phyloP scores from a whole-genome alignment of 2,797 vertebrate genomes.

The Sternotherus odoratus region DNA sequence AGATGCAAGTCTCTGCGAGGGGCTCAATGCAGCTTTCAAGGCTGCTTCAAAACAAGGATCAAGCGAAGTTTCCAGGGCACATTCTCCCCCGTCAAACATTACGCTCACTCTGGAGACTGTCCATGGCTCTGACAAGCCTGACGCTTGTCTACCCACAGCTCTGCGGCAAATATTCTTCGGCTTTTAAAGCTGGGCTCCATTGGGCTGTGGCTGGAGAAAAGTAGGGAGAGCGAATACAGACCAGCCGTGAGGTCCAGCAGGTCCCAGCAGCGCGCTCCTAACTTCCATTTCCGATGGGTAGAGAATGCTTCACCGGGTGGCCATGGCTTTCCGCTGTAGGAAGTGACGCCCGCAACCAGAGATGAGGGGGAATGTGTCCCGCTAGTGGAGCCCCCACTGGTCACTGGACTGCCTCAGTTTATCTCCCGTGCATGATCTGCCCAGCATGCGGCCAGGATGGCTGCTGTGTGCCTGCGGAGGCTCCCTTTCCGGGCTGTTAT shows the following conservation, averaged over 20 bases:
- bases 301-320: too few relatives aligned
- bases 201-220: conserved; percentile 24
- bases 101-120: conserved; percentile 54
- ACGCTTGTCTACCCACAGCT: conserved; percentile 62
- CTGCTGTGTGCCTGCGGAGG: too few relatives aligned
- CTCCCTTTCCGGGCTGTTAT: background rate
- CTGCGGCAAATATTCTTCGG: conserved; percentile 64
- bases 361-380: background rate
- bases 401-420: background rate
- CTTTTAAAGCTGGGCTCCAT: conserved; percentile 11
- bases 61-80: conserved; percentile 69
- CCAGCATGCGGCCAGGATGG: background rate
- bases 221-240: rapidly evolving
- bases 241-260: rapidly evolving
- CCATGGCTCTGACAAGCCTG: conserved; percentile 60
- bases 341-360: too few relatives aligned
- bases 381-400: background rate
- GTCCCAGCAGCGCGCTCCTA: background rate
- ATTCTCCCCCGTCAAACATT: conserved; percentile 67
- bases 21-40: conserved; percentile 25
- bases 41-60: conserved; percentile 69
- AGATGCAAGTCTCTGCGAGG: conserved; percentile 43
- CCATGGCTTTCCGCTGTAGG: background rate
- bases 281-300: background rate
- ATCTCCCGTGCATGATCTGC: background rate